Evolutionary conservation across 2,888 invertebrate species (phyloP).

Genomic region (Acrobeloides nanus): DNA sequence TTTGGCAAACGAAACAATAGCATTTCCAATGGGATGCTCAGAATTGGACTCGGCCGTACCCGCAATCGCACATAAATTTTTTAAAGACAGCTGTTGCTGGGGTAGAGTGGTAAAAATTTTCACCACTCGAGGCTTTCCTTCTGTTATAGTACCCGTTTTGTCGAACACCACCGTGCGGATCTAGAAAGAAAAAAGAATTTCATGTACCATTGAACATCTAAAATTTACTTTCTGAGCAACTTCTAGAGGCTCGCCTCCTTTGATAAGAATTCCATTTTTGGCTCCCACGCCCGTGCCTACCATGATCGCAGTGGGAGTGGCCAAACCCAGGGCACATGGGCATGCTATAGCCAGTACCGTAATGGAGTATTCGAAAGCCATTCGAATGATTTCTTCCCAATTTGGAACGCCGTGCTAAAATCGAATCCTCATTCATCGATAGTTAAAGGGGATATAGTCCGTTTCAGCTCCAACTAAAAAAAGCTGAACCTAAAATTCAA

Average conservation of each 20-base stretch:
- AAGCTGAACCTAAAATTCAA: too few relatives aligned
- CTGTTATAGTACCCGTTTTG: constrained; percentile 95
- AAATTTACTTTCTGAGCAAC: constrained; percentile 79
- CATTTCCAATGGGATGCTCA: constrained; percentile 89
- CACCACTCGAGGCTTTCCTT: constrained; percentile 75
- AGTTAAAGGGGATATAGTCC: too few relatives aligned
- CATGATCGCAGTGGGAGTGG: constrained; percentile 99
- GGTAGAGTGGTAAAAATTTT: constrained; percentile 67
- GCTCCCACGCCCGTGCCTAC: constrained; percentile 89
- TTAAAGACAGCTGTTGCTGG: constrained; percentile 65
- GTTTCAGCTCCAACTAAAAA: too few relatives aligned
- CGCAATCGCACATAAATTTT: constrained; percentile 55
- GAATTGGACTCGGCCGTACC: constrained; percentile 87
- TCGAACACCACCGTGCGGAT: constrained; percentile 90
- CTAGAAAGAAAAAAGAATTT: constrained; percentile 55
- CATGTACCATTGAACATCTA: not conserved
- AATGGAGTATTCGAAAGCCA: constrained; percentile 88
- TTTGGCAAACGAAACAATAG: constrained; percentile 79
- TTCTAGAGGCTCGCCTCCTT: constrained; percentile 93
- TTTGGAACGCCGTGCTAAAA: constrained; percentile 4
- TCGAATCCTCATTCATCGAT: not conserved
- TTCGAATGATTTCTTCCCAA: constrained; percentile 58
- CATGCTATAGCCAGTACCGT: constrained; percentile 98
- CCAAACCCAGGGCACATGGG: constrained; percentile 91
- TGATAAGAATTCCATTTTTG: constrained; percentile 84